phyloP scores from a whole-genome alignment of 1,140 invertebrate species.

The Plectrocnemia conspersa region DNA sequence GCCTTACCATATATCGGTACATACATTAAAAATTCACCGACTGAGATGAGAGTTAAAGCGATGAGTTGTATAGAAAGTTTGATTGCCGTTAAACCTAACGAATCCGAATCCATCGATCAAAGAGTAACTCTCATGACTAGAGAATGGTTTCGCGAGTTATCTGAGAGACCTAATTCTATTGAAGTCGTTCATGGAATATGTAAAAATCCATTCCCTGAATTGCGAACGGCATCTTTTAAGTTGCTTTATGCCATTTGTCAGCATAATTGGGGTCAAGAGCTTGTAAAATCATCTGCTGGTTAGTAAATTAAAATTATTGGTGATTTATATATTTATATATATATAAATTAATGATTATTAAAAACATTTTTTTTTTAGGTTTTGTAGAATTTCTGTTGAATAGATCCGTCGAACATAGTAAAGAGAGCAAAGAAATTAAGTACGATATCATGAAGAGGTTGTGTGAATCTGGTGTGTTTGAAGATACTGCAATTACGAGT shows the following conservation, averaged over 20 bases:
- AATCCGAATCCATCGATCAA: conserved; percentile 39
- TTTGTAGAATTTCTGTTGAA: conserved; percentile 73
- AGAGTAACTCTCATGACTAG: conserved; percentile 50
- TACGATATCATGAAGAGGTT: conserved; percentile 66
- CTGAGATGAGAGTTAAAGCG: conserved; percentile 57
- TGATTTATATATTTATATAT: not conserved
- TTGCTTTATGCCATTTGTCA: conserved; percentile 53
- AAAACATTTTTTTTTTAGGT: conserved; percentile 46
- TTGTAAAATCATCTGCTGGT: conserved; percentile 57
- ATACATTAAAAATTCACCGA: conserved; percentile 54
- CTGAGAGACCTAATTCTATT: conserved; percentile 41
- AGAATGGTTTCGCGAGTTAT: conserved; percentile 52
- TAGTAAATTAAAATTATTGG: conserved; percentile 21
- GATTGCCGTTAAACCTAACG: conserved; percentile 44
- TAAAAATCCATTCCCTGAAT: conserved; percentile 62
- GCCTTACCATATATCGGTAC: conserved; percentile 52
- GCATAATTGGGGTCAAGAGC: conserved; percentile 58
- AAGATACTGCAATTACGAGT: conserved; percentile 54
- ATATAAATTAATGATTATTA: not conserved
- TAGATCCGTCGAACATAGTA: conserved; percentile 60
- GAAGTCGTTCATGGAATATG: conserved; percentile 48
- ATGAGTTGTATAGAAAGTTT: conserved; percentile 58
- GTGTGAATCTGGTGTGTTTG: conserved; percentile 61
- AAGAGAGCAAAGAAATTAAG: conserved; percentile 69
- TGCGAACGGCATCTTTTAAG: conserved; percentile 52